Base-by-base conservation (phyloP, 23 tunicate genomes). In the Halocynthia roretzi region DNA sequence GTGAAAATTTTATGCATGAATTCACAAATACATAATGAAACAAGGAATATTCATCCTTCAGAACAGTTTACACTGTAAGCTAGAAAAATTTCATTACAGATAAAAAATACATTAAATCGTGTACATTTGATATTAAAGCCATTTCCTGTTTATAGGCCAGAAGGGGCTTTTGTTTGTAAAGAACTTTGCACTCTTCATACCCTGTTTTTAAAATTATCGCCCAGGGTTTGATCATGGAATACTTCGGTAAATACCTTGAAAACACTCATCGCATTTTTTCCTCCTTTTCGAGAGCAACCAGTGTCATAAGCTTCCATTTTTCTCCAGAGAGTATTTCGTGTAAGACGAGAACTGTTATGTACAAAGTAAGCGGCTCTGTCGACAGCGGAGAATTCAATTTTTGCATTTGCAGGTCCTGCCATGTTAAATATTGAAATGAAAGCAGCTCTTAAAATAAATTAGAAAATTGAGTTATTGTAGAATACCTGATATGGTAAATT, bases 291-390 rank as follows among this genome's bases (percentile, higher is more conserved):
- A 9, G 53, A 54, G 48, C 89, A 85, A 49, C 83, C 89, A 15
- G 61, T 81, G 73, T 85, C 89, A 55, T 71, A 78, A 7, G 44
- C 52, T 20, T 71, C 89, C 83, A 85, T 85, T 62, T 79, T 79
- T 6, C 62, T 48, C 51, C 80, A 85, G 75, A 85, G 57, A 6
- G 21, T 7, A 21, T 72, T 75, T 81, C 83, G 18, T 8, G 89
- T 85, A 20, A 85, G 53, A 10, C 89, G 71, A 61, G 78, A 71
- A 61, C 50, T 56, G 53, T 85, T 64, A 72, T 85, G 71, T 6
- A 85, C 78, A 70, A 77, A 85, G 64, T 85, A 85, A 2, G 89
- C 80, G 0, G 89, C 89, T 79, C 82, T 79, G 62, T 85, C 89
- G 51, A 79, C 83, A 10, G 71, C 89, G 6, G 50, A 50, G 0